A percentile compares a stretch with the other conserved stretches of the same genome.
Evolutionary conservation across 92 coral and sea anemone genomes (phyloP).

Genomic region (Actinostola sp.): DNA sequence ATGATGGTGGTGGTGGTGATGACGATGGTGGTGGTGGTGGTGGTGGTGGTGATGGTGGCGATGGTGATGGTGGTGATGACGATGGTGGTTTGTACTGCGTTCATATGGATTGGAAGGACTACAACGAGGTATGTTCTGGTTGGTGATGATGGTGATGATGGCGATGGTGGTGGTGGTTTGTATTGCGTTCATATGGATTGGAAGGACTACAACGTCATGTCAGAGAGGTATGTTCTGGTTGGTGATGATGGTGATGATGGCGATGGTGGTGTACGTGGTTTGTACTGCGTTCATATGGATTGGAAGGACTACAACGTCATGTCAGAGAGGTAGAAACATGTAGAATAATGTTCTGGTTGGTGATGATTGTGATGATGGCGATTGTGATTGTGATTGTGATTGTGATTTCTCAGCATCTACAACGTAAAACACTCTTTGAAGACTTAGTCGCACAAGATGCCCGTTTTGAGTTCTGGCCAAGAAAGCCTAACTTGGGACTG

Average conservation of each 20-base stretch:
- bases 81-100: conserved; percentile 25
- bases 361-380: not conserved
- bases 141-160: too few species aligned
- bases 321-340: conserved; percentile 20
- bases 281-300: conserved; percentile 43
- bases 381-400: not conserved
- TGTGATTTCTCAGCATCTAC: conserved; percentile 14
- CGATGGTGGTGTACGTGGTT: not conserved
- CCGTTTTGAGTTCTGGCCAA: conserved; percentile 50
- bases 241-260: too few species aligned
- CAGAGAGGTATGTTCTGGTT: conserved; percentile 30
- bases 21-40: conserved; percentile 19
- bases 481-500: conserved; percentile 30
- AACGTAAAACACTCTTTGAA: conserved; percentile 43
- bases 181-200: conserved; percentile 42
- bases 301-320: conserved; percentile 24
- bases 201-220: conserved; percentile 43
- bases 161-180: conserved; percentile 24
- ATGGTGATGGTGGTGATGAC: conserved; percentile 11
- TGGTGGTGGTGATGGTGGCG: too few species aligned
- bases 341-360: not conserved
- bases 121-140: conserved; percentile 29
- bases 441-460: conserved; percentile 23
- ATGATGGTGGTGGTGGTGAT: not conserved
- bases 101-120: conserved; percentile 42